These are phyloP conservation scores for Diorhabda carinulata DNA, from an alignment of 1,140 invertebrate genomes.

Conservation along the genomic window DNA sequence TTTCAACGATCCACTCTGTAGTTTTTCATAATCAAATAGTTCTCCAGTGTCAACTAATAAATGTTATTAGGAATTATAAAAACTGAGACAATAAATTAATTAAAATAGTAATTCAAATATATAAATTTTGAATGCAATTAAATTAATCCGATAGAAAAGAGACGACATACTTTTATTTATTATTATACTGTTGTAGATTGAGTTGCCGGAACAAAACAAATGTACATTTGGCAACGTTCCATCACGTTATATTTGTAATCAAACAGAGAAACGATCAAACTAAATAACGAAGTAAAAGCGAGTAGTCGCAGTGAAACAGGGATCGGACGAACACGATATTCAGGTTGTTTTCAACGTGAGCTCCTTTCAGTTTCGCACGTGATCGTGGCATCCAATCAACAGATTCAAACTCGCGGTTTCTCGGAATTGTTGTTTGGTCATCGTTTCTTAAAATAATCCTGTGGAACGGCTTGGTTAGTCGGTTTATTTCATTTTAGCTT, in stretches of 20 bases:
- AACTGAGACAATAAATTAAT: too few relatives aligned
- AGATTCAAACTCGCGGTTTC: conserved; percentile 16
- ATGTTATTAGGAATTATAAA: too few relatives aligned
- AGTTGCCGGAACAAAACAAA: neutral
- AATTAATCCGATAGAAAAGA: too few relatives aligned
- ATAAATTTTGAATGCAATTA: too few relatives aligned
- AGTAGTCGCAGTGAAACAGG: conserved; percentile 21
- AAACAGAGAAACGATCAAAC: neutral
- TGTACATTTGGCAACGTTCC: neutral
- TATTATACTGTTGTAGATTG: neutral
- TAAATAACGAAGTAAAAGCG: neutral
- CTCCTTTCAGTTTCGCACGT: conserved; percentile 16
- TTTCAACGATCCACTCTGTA: too few relatives aligned
- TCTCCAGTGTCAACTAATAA: too few relatives aligned
- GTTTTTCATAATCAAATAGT: too few relatives aligned
- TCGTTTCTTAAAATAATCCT: conserved; percentile 35
- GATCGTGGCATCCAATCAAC: conserved; percentile 28
- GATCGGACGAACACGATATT: conserved; percentile 5
- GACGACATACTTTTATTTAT: too few relatives aligned
- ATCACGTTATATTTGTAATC: neutral
- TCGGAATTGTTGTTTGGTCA: conserved; percentile 29
- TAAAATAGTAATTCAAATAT: too few relatives aligned
- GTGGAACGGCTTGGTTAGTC: neutral
- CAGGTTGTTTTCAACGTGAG: neutral
- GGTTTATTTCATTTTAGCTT: conserved; percentile 11